A percentile compares a stretch with the other conserved stretches of the same genome.
Conservation (phyloP, 2,797 vertebrate genomes). For the Spinus olivaceus region DNA sequence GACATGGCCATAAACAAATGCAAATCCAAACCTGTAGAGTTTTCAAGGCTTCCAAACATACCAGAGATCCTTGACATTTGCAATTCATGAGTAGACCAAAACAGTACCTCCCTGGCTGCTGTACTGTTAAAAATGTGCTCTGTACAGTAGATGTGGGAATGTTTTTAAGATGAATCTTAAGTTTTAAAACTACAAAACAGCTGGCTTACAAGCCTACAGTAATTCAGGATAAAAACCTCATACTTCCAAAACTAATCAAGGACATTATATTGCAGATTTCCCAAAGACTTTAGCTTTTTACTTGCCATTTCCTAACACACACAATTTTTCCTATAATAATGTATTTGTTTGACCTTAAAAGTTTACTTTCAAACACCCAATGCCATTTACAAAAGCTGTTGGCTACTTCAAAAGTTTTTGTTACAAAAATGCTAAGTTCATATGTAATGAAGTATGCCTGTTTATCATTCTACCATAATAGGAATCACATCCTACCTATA, state of each 20-base stretch:
- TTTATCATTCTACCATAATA: background rate
- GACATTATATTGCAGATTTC: conserved; percentile 13
- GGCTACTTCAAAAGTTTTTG: conserved; percentile 39
- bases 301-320: conserved; percentile 3
- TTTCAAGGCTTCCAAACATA: background rate
- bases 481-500: conserved; percentile 31
- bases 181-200: conserved; percentile 19
- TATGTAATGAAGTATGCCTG: background rate
- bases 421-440: conserved; percentile 3
- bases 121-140: conserved; percentile 16
- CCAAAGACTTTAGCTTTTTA: conserved; percentile 32
- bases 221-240: background rate
- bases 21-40: background rate
- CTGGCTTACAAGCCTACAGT: conserved; percentile 30
- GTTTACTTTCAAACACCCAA: conserved; percentile 18
- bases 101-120: background rate
- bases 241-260: conserved; percentile 31
- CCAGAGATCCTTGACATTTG: background rate
- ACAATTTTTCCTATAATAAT: background rate
- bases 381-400: conserved; percentile 39
- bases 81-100: background rate
- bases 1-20: background rate
- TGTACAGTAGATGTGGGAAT: conserved; percentile 19
- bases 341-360: conserved; percentile 32
- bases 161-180: conserved; percentile 35